phyloP scores from a whole-genome alignment of 2,888 invertebrate species.

The Pinctada fucata region DNA sequence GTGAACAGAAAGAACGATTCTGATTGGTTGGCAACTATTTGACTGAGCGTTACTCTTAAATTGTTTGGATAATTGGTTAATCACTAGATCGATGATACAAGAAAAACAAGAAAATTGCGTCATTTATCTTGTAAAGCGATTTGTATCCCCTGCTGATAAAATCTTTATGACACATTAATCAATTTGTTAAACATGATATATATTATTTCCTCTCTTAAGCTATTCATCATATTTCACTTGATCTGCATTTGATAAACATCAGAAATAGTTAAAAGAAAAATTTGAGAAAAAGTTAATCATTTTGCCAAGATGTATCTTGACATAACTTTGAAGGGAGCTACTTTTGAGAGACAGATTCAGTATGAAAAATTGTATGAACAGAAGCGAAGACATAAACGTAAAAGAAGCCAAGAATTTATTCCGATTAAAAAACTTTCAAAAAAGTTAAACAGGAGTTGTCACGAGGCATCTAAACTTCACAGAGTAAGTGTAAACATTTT shows the following conservation, averaged over 20 bases:
- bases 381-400: not conserved
- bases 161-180: conserved; percentile 1
- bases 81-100: not conserved
- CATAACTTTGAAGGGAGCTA: conserved; percentile 31
- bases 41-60: not conserved
- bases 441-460: conserved; percentile 5
- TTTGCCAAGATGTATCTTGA: conserved; percentile 34
- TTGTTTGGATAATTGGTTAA: conserved; percentile 2
- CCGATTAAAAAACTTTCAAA: conserved; percentile 23
- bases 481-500: conserved; percentile 18
- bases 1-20: not conserved
- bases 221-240: not conserved
- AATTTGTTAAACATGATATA: not conserved
- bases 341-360: conserved; percentile 34
- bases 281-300: too few relatives aligned
- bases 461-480: conserved; percentile 8
- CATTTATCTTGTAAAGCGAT: conserved; percentile 1
- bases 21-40: not conserved
- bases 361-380: conserved; percentile 29
- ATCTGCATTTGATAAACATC: not conserved
- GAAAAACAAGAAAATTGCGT: conserved; percentile 1
- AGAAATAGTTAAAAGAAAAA: too few relatives aligned
- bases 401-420: conserved; percentile 9
- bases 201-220: not conserved
- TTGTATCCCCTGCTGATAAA: not conserved